Percentiles rank a stretch among this genome's conserved stretches.
Conservation (phyloP, 2,888 invertebrate species). For the Amblyteles armatorius region DNA sequence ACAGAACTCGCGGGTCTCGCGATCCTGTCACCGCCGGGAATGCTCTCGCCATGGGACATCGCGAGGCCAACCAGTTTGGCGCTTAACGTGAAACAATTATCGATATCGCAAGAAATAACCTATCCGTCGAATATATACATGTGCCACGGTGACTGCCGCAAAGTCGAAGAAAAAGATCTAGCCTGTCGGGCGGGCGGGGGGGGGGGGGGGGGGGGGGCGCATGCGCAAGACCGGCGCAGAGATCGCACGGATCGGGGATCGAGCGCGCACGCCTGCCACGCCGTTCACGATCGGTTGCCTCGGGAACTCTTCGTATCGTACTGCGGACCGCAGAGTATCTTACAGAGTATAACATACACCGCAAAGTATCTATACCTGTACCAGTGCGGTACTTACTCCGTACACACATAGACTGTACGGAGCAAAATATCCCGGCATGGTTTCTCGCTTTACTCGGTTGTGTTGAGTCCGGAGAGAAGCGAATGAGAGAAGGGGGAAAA, state of each 20-base stretch:
- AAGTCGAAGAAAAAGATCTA: slow-evolving; percentile 49
- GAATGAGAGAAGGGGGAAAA: slow-evolving; percentile 70
- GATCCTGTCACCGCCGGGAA: slow-evolving; percentile 46
- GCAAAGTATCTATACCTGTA: slow-evolving; percentile 19
- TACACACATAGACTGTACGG: slow-evolving; percentile 38
- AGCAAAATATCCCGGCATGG: slow-evolving; percentile 58
- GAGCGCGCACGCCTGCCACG: slow-evolving; percentile 48
- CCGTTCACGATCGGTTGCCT: slow-evolving; percentile 48
- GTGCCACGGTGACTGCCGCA: background rate
- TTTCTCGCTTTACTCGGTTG: slow-evolving; percentile 65
- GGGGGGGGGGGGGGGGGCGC: background rate
- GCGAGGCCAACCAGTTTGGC: slow-evolving; percentile 61
- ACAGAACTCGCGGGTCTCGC: slow-evolving; percentile 20
- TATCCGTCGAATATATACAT: slow-evolving; percentile 12
- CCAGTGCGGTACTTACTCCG: background rate
- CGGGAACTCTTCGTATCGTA: slow-evolving; percentile 15
- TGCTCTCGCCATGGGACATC: slow-evolving; percentile 30
- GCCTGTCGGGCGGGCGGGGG: slow-evolving; percentile 4
- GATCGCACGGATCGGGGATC: slow-evolving; percentile 63
- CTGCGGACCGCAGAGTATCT: background rate
- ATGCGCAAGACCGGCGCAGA: slow-evolving; percentile 48
- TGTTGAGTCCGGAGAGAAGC: slow-evolving; percentile 67
- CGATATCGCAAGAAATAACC: slow-evolving; percentile 56
- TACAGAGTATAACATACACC: slow-evolving; percentile 15
- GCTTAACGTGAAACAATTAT: slow-evolving; percentile 68